Base-by-base conservation (phyloP, 2,113 vertebrate genomes). In the Ophthalmolycus amberensis region DNA sequence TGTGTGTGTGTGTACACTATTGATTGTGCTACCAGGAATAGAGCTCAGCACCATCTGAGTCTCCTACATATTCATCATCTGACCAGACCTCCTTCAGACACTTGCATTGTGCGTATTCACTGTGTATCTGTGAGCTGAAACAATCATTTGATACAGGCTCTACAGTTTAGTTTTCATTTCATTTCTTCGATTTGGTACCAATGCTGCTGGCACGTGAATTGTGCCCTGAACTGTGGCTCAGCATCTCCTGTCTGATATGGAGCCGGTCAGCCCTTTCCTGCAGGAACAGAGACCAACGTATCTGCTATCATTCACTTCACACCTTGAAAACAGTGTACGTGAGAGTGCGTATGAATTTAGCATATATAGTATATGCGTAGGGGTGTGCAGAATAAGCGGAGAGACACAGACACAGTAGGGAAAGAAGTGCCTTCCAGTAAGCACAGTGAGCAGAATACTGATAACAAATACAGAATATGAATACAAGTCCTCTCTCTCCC, bases 11-110 rank as follows among this genome's bases (percentile, higher is more conserved):
- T 42, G 66, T 60, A 27, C 48, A 32, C 68, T 85, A 89, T 88
- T 84, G 90, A 92, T 90, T 87, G 40, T 71, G 64, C 58, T 90
- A 52, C 80, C 83, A 88, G 86, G 82, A 91, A 91, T 18, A 86
- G 75, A 85, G 76, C 72, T 78, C 71, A 82, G 63, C 8, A 18
- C 37, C 46, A 46, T 69, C 42, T 46, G 58, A 82, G 16, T 74
- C 50, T 58, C 52, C 59, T 65, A 34, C 11, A 12, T 68, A 71
- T 83, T 79, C 38, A 73, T 79, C 80, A 75, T 81, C 40, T 64
- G 70, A 54, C 76, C 75, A 77, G 46, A 71, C 48, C 79, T 86
- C 70, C 78, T 29, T 76, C 76, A 71, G 37, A 83, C 34, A n/a
- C 73, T 32, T 46, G 22, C 29, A 44, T 27, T 68, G 58, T 71